Conservation (phyloP, 2,888 invertebrate genomes). For the Lampropteryx suffumata region DNA sequence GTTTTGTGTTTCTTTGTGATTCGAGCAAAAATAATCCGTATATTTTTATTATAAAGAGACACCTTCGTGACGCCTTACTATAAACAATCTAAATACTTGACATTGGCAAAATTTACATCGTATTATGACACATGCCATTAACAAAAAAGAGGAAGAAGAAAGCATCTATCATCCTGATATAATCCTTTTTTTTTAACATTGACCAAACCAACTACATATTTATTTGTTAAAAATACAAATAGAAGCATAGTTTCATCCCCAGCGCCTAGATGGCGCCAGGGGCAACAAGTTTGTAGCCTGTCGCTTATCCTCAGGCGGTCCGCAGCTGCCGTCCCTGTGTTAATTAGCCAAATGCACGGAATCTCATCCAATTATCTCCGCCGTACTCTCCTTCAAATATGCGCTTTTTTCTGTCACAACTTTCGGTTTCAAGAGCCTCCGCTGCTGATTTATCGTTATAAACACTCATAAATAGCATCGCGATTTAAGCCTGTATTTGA, state of each 20-base stretch:
- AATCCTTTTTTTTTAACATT: too few species aligned
- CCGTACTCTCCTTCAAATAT: slow-evolving; percentile 23
- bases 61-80: too few species aligned
- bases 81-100: too few species aligned
- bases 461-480: slow-evolving; percentile 36
- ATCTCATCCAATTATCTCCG: slow-evolving; percentile 64
- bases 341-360: slow-evolving; percentile 73
- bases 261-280: slow-evolving; percentile 10
- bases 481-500: slow-evolving; percentile 53
- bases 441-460: slow-evolving; percentile 28
- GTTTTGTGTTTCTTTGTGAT: too few species aligned
- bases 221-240: too few species aligned
- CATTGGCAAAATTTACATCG: too few species aligned
- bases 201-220: too few species aligned
- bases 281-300: slow-evolving; percentile 18
- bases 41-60: too few species aligned
- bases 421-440: slow-evolving; percentile 27
- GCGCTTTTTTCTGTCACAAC: slow-evolving; percentile 25
- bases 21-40: too few species aligned
- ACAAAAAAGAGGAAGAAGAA: too few species aligned
- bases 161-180: too few species aligned
- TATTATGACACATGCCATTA: too few species aligned
- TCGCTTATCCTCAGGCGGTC: slow-evolving; percentile 55
- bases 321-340: slow-evolving; percentile 62
- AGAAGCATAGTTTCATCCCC: slow-evolving; percentile 1